phyloP scores from a whole-genome alignment of 2,113 vertebrate species.

The Petroica traversi region DNA sequence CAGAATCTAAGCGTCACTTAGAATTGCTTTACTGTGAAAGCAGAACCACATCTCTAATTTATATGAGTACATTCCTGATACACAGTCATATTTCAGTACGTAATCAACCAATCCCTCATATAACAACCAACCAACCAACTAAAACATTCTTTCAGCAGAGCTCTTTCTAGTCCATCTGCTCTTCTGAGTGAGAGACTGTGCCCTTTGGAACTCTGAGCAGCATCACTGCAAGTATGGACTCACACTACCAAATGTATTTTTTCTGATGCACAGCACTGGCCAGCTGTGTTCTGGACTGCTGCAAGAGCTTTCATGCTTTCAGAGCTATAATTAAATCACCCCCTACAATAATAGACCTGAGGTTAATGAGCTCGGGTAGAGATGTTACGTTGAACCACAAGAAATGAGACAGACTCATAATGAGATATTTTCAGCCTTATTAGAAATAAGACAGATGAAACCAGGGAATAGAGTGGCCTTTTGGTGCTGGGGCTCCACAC shows the following conservation, averaged over 20 bases:
- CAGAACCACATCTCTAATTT: background rate
- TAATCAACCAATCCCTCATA: background rate
- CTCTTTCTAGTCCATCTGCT: background rate
- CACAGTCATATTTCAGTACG: accelerated
- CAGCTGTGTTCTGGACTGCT: accelerated
- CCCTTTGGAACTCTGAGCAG: background rate
- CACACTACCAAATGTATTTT: accelerated
- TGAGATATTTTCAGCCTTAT: background rate
- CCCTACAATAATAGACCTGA: accelerated
- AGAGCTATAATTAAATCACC: background rate
- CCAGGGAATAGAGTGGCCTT: background rate
- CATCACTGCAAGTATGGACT: accelerated
- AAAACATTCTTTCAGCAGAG: accelerated
- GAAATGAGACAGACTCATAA: background rate
- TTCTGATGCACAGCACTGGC: background rate
- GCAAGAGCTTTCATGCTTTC: background rate
- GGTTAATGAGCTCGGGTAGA: background rate
- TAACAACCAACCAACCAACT: background rate
- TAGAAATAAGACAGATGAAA: accelerated
- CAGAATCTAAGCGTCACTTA: accelerated
- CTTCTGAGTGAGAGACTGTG: background rate
- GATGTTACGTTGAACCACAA: background rate
- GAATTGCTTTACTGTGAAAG: background rate
- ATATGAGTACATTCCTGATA: background rate
- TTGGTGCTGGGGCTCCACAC: accelerated